A percentile compares a stretch with the other conserved stretches of the same genome.
phyloP scores from a whole-genome alignment of 1,140 invertebrate genomes.

The Solen grandis region DNA sequence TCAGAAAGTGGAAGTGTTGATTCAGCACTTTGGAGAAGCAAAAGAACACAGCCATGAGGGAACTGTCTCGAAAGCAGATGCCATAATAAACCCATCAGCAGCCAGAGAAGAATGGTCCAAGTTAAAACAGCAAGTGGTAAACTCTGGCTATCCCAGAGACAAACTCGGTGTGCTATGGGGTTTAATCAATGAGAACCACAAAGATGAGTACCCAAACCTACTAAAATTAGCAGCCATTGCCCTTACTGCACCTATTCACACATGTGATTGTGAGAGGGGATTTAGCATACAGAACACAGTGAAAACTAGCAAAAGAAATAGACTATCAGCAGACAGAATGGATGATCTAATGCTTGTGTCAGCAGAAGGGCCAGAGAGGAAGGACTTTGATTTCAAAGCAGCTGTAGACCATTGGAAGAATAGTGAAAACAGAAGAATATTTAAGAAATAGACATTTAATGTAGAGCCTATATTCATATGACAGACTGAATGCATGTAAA shows the following conservation, averaged over 20 bases:
- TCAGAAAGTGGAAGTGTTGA: neutral
- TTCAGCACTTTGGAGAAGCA: neutral
- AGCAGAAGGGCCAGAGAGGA: no score
- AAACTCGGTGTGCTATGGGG: neutral
- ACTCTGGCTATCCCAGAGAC: neutral
- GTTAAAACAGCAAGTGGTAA: neutral
- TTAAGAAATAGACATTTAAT: no score
- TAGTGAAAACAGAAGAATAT: no score
- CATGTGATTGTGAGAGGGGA: constrained; percentile 11
- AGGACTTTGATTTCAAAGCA: no score
- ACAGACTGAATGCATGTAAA: no score
- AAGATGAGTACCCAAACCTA: neutral
- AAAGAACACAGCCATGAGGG: neutral
- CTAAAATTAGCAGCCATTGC: constrained; percentile 6
- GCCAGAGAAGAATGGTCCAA: neutral
- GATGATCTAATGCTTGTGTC: no score
- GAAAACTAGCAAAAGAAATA: neutral
- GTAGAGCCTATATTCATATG: no score
- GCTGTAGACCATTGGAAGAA: no score
- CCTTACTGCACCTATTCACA: neutral
- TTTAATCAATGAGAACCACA: constrained; percentile 1
- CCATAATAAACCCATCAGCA: neutral
- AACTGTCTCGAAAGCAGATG: no score
- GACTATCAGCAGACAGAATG: neutral
- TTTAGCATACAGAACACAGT: neutral